Evolutionary conservation across 2,113 vertebrate species (phyloP).

Genomic region (Actenoides hombroni): DNA sequence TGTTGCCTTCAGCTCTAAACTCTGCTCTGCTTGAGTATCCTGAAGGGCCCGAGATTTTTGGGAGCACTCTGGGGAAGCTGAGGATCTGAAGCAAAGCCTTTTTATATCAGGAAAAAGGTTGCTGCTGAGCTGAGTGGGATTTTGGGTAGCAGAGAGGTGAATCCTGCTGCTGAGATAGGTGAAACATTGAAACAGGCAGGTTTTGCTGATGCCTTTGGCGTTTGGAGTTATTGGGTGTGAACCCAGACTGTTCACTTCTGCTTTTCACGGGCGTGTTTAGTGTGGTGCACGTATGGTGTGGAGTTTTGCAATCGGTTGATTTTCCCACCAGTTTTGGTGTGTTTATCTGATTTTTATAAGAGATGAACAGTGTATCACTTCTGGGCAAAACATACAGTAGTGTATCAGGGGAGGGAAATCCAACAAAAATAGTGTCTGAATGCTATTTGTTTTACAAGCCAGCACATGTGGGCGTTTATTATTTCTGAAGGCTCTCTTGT

Average conservation of each 20-base stretch:
- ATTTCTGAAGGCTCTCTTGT: slow-evolving; percentile 35
- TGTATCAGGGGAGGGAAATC: not conserved
- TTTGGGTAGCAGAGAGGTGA: not conserved
- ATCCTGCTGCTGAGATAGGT: not conserved
- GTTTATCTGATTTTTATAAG: slow-evolving; percentile 9
- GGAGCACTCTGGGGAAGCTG: not conserved
- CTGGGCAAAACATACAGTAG: not conserved
- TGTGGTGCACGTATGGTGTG: not conserved
- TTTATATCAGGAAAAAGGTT: not conserved
- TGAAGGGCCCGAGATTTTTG: not conserved
- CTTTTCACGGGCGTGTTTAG: not conserved
- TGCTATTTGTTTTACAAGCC: not conserved
- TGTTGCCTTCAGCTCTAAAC: not conserved
- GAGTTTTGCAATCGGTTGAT: not conserved
- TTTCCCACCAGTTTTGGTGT: not conserved
- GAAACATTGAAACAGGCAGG: not conserved
- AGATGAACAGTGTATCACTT: not conserved
- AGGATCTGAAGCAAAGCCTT: not conserved
- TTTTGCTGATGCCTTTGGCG: not conserved
- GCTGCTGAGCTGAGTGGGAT: not conserved
- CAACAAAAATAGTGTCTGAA: slow-evolving; percentile 38
- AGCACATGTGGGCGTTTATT: not conserved
- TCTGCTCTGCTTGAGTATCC: not conserved
- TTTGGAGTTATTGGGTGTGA: not conserved
- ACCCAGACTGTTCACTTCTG: slow-evolving; percentile 9